Evolutionary conservation across 2,888 invertebrate species (phyloP), one percentile per base, ranked within the genome.

Genomic region (Campoletis raptor): DNA sequence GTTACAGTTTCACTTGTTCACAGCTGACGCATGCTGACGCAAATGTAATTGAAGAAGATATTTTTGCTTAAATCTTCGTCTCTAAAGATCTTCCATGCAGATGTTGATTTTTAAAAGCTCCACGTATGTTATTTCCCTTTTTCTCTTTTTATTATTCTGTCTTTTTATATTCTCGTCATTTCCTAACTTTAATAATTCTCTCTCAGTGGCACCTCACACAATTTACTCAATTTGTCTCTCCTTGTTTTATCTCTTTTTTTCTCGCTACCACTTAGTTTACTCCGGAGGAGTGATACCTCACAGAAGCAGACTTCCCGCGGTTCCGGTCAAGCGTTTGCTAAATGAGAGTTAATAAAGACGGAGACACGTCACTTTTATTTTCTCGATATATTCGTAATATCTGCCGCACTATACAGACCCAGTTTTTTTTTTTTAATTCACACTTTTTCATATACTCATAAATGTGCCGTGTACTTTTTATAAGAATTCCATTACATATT

Each of bases 221-320:
- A 83, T 86, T 76, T 66, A 83, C 80, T 76, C 83, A 83, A 85
- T 83, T 85, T 80, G 79, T 80, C 83, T 70, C 66, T 72, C 21
- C 37, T 52, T 52, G 61, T 37, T 64, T 24, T 52, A 48, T 64
- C 72, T 48, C 52, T 30, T 52, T 52, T 30, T 52, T 52, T 48
- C 66, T 45, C 48, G n/a, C 8, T 72, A 6, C 3, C 18, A 21
- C 64, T 52, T 21, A n/a, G 40, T 79, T 37, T 37, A 15, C 36
- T 64, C 18, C 37, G 64, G 21, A 48, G 64, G 6, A 54, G 45
- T 18, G 54, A 69, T 45, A 64, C 45, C 61, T 80, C 64, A 48
- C 73, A 52, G 24, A 24, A 81, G 42, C 64, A 37, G 36, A 72
- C 48, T 37, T 21, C 70, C 42, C 64, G 52, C 52, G 73, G 64